Conservation (phyloP, 2,113 vertebrate species). For the Tringa solitaria region DNA sequence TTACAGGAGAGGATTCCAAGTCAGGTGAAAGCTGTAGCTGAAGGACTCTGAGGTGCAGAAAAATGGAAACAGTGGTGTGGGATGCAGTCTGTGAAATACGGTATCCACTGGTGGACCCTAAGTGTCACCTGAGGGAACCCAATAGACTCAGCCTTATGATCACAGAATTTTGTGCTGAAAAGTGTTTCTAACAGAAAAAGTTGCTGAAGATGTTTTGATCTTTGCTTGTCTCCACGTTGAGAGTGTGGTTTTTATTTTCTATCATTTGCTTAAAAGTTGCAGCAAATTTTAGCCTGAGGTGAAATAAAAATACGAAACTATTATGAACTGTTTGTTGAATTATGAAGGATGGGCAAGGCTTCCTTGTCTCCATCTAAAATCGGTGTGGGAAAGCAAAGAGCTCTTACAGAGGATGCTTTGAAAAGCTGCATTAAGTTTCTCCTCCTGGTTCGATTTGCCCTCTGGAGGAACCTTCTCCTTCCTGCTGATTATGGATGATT, state of each 20-base stretch:
- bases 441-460: not conserved
- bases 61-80: not conserved
- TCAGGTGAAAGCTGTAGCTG: not conserved
- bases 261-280: not conserved
- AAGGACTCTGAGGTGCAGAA: not conserved
- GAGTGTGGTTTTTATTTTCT: not conserved
- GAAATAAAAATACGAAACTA: not conserved
- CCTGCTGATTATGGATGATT: not conserved
- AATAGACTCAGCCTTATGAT: not conserved
- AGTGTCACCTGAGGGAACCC: not conserved
- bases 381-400: not conserved
- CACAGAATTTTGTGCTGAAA: not conserved
- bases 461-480: not conserved
- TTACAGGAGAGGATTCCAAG: not conserved
- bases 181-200: not conserved
- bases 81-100: not conserved
- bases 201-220: not conserved
- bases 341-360: not conserved
- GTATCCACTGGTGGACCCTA: not conserved
- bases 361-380: not conserved
- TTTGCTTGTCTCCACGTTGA: not conserved
- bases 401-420: not conserved
- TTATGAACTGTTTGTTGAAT: not conserved
- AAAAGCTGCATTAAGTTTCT: not conserved
- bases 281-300: not conserved